Percentiles rank a stretch among this genome's conserved stretches.
Conservation (phyloP, 2,888 invertebrate species). For the Euphydryas editha region DNA sequence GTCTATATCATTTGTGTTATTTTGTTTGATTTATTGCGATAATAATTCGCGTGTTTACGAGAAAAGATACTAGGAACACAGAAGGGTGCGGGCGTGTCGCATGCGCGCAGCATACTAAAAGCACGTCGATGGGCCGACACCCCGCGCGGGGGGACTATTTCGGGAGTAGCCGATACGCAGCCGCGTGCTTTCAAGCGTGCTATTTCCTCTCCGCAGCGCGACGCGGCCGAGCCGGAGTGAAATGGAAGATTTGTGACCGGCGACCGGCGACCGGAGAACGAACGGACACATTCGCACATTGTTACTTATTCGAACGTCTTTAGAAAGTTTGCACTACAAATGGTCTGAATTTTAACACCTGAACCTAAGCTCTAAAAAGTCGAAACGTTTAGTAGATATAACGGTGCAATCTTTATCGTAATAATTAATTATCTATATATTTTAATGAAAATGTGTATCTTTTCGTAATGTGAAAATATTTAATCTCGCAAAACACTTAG, state of each 20-base stretch:
- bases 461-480: no score
- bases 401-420: neutral
- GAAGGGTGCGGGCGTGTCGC: conserved; percentile 83
- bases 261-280: conserved; percentile 48
- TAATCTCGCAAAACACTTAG: no score
- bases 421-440: no score
- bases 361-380: conserved; percentile 14
- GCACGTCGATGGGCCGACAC: conserved; percentile 80
- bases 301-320: conserved; percentile 35
- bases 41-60: conserved; percentile 62
- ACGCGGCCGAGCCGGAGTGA: conserved; percentile 81
- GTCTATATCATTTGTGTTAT: conserved; percentile 62
- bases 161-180: conserved; percentile 83
- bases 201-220: conserved; percentile 78
- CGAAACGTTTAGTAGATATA: conserved; percentile 10
- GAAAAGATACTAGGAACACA: conserved; percentile 69
- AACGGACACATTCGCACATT: conserved; percentile 41
- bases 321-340: conserved; percentile 24
- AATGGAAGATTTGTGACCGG: conserved; percentile 81
- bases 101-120: conserved; percentile 84
- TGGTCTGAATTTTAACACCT: conserved; percentile 9
- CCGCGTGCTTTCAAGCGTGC: conserved; percentile 83
- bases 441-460: no score
- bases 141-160: conserved; percentile 79
- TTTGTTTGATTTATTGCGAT: conserved; percentile 49